Evolutionary conservation across 2,888 invertebrate genomes (phyloP).

Genomic region (Arge pagana): DNA sequence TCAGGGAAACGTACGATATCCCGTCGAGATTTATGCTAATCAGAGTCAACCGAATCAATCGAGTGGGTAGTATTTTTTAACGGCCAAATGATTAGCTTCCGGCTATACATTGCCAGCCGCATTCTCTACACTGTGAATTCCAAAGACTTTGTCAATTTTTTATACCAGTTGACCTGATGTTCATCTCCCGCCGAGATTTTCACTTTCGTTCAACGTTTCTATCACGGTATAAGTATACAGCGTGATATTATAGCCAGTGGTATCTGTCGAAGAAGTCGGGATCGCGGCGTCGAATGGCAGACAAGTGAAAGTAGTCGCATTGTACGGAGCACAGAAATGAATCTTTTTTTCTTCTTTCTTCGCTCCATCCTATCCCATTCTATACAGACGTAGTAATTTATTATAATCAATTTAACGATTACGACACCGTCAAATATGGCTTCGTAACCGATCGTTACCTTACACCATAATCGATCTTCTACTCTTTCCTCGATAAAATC

Average conservation of each 20-base stretch:
- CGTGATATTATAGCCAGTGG: too few species aligned
- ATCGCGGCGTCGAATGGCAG: constrained; percentile 1
- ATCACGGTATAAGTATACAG: too few species aligned
- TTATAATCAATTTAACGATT: constrained; percentile 16
- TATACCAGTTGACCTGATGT: neutral
- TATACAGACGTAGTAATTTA: neutral
- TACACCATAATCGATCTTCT: too few species aligned
- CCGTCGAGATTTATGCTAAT: too few species aligned
- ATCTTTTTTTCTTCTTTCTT: neutral
- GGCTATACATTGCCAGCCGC: neutral
- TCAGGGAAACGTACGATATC: too few species aligned
- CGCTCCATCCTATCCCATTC: neutral
- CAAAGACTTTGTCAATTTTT: neutral
- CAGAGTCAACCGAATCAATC: neutral
- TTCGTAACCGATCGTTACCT: too few species aligned
- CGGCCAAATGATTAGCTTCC: too few species aligned
- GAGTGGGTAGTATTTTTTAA: too few species aligned
- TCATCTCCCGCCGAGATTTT: constrained; percentile 4
- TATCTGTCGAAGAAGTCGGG: too few species aligned
- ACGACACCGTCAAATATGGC: too few species aligned
- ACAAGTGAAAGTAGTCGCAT: constrained; percentile 19
- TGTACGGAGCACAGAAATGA: constrained; percentile 3
- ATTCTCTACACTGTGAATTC: neutral
- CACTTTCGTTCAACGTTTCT: constrained; percentile 11
- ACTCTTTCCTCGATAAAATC: too few species aligned